Evolutionary conservation across 2,797 vertebrate genomes (phyloP).

Genomic region (Tamandua tetradactyla): DNA sequence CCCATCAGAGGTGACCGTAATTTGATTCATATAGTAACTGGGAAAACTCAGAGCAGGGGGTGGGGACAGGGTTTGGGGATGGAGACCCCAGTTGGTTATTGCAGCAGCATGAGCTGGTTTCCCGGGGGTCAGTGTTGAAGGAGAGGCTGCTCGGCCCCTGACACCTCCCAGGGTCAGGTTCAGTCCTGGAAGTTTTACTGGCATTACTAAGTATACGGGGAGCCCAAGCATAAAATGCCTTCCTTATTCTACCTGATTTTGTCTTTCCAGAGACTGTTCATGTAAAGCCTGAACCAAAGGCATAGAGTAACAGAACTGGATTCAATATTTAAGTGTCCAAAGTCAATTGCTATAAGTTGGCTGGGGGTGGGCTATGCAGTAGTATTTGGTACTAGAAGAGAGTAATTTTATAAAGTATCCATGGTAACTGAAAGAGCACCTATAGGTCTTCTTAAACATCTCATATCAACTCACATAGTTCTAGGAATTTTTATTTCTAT

Average conservation of each 20-base stretch:
- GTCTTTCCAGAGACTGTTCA: neutral
- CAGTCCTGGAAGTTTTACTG: neutral
- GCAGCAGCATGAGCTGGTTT: neutral
- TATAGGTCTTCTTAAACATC: neutral
- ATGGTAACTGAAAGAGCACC: neutral
- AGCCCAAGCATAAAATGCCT: neutral
- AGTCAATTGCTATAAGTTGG: neutral
- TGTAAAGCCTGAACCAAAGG: neutral
- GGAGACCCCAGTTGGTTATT: slow-evolving; percentile 45
- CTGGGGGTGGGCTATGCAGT: no score
- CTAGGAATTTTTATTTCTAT: neutral
- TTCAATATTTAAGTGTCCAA: neutral
- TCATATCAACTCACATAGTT: neutral
- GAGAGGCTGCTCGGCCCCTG: neutral
- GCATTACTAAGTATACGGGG: neutral
- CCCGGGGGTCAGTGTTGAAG: neutral
- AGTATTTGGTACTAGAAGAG: neutral
- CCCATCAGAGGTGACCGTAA: slow-evolving; percentile 82
- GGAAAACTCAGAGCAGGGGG: slow-evolving; percentile 66
- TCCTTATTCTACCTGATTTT: neutral
- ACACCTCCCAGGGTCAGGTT: neutral
- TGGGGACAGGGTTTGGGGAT: slow-evolving; percentile 45
- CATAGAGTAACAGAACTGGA: neutral
- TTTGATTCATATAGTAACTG: slow-evolving; percentile 83
- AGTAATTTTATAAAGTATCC: neutral